Base-by-base conservation (phyloP, 2,113 vertebrate species). In the Halichoerus grypus region DNA sequence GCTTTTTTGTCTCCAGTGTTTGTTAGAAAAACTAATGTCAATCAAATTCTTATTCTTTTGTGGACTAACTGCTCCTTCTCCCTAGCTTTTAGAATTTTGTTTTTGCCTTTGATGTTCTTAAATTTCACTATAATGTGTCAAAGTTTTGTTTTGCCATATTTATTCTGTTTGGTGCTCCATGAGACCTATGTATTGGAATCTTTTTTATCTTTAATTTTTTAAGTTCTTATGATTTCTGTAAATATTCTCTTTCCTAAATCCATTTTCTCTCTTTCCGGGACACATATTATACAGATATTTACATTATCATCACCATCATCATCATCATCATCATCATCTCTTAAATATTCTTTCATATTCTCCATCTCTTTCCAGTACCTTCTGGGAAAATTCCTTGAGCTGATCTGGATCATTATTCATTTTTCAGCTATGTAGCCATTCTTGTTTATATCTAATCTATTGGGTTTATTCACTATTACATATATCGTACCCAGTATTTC, bases 211-310 rank as follows among this genome's bases (percentile, higher is more conserved):
- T 82, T 82, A 74, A 65, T 51, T 80, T 91, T 81, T 95, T 4
- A 9, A 89, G 49, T 46, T 69, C 18, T 90, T 71, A 51, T 0
- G 16, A 76, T 81, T 91, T 94, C 9, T 46, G 67, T 72, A 93
- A 63, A 26, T 49, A 49, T 31, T 76, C 22, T 91, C 79, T 82
- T 94, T 49, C 67, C 5, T 81, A 59, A 81, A 69, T 88, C 12
- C 6, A 65, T 85, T 86, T 94, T 96, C 87, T 92, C 51, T 94
- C 36, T 93, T 61, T 55, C 88, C 84, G 42, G 18, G 21, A 95
- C 55, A 95, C 36, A 1, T 87, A 36, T 71, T 82, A 14, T 63
- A 39, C 11, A 49, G 57, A 67, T 51, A 63, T 6, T 82, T 42
- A 85, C 61, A 63, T 82, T 14, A 14, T 74, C 67, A 65, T 65